Percentiles rank a stretch among this genome's conserved stretches.
These are phyloP conservation scores for Actinernus sp. DNA, from an alignment of 92 coral and sea anemone genomes.

Conservation along the genomic window DNA sequence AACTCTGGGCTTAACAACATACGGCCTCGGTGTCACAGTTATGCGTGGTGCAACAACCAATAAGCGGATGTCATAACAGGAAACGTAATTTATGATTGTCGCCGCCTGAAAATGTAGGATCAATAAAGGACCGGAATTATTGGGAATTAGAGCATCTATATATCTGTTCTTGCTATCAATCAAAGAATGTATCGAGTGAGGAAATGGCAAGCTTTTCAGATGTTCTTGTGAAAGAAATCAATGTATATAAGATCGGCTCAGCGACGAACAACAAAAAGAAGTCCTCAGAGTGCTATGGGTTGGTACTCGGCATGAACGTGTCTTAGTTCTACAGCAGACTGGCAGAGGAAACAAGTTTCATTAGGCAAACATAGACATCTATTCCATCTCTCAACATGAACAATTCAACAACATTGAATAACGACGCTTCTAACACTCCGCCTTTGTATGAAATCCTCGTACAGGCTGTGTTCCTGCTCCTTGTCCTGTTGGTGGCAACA, in stretches of 20 bases:
- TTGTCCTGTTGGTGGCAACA: constrained; percentile 68
- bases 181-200: constrained; percentile 9
- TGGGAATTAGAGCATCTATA: constrained; percentile 35
- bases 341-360: background rate
- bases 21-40: no score
- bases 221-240: background rate
- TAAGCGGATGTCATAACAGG: background rate
- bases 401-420: background rate
- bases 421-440: constrained; percentile 2
- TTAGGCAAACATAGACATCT: background rate
- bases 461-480: constrained; percentile 53
- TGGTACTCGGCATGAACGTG: no score
- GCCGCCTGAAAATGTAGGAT: background rate
- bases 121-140: constrained; percentile 3
- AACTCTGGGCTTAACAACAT: no score
- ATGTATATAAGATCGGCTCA: constrained; percentile 2
- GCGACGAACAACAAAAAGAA: background rate
- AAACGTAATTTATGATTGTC: background rate
- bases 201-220: constrained; percentile 19
- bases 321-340: no score
- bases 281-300: background rate
- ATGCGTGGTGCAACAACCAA: no score
- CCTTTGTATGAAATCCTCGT: constrained; percentile 32
- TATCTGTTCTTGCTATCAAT: constrained; percentile 20
- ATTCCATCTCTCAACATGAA: background rate